Conservation (phyloP, 2,797 vertebrate species). For the Anisognathus igniventris region DNA sequence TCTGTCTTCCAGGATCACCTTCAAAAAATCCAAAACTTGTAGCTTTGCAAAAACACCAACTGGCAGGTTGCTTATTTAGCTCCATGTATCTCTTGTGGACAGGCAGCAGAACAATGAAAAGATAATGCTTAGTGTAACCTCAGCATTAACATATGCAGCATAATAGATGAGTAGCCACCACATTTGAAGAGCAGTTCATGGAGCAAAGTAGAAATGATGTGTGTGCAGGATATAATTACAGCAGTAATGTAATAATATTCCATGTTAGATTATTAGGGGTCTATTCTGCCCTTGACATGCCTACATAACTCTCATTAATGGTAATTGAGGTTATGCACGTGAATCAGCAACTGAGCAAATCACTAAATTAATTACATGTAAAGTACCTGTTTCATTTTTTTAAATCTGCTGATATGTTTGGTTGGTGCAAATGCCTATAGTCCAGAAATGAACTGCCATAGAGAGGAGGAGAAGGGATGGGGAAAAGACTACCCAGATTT, state of each 20-base stretch:
- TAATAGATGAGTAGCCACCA: background rate
- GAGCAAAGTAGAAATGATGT: conserved; percentile 50
- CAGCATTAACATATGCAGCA: background rate
- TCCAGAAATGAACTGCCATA: background rate
- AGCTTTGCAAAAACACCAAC: background rate
- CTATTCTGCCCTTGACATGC: conserved; percentile 57
- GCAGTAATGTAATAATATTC: conserved; percentile 61
- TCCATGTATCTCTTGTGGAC: background rate
- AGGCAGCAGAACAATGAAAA: background rate
- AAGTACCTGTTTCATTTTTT: conserved; percentile 49
- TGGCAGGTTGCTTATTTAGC: background rate
- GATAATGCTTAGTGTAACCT: background rate
- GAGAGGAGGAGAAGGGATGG: background rate
- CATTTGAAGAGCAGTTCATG: conserved; percentile 38
- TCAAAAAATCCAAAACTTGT: background rate
- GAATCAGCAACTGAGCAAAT: conserved; percentile 58
- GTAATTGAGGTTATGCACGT: conserved; percentile 58
- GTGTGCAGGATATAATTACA: conserved; percentile 59
- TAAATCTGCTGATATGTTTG: background rate
- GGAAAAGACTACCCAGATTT: background rate
- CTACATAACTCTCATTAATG: conserved; percentile 61
- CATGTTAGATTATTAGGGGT: conserved; percentile 62
- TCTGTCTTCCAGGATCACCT: background rate
- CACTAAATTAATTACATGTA: conserved; percentile 67
- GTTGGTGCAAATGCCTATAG: background rate